These are phyloP conservation scores for Eubucco bourcierii DNA, from an alignment of 2,113 vertebrate species.

Conservation along the genomic window DNA sequence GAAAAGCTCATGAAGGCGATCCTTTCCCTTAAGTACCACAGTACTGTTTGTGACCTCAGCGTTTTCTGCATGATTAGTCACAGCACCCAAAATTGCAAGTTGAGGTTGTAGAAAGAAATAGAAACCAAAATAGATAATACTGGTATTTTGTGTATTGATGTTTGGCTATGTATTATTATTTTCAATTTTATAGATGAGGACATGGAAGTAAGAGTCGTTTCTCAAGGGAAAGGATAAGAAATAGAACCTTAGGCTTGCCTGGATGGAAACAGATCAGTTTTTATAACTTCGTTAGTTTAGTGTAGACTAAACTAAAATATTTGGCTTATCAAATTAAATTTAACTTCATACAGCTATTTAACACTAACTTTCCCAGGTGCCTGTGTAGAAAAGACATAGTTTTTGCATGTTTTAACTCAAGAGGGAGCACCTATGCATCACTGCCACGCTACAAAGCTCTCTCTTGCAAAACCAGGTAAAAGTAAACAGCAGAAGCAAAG, in stretches of 20 bases:
- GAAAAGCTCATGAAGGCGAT: not conserved
- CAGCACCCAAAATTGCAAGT: not conserved
- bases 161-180: not conserved
- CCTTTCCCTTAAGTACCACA: not conserved
- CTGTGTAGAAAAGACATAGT: not conserved
- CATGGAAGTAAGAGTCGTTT: not conserved
- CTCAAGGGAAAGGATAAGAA: not conserved
- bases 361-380: not conserved
- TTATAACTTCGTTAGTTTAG: not conserved
- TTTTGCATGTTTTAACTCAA: not conserved
- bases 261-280: not conserved
- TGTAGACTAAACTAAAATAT: not conserved
- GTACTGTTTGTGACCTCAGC: not conserved
- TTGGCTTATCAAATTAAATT: not conserved
- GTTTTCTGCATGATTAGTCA: not conserved
- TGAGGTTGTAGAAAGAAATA: not conserved
- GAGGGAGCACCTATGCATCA: not conserved
- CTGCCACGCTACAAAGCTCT: not conserved
- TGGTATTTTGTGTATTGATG: not conserved
- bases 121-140: not conserved
- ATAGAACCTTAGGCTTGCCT: not conserved
- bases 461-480: conserved; percentile 19
- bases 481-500: not conserved
- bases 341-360: not conserved
- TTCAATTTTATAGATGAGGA: not conserved